Base-by-base conservation (phyloP, 2,797 vertebrate species). In the Enteromius viviparus region DNA sequence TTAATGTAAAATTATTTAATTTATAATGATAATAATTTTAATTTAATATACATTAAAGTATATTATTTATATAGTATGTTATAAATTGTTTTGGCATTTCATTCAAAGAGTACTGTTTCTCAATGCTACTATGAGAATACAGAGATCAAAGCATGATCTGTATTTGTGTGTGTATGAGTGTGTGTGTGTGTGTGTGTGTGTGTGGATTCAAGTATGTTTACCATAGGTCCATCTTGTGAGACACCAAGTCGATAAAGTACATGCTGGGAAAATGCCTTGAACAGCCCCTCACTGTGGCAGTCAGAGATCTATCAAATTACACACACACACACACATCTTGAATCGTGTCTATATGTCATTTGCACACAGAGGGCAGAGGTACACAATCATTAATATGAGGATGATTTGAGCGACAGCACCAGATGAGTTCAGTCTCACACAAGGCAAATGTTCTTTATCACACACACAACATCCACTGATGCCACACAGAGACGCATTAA, bases 241-340 rank as follows among this genome's bases (percentile, higher is more conserved):
- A 99, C 93, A 84, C 94, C 94, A 78, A 99, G 94, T 78, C 97
- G 95, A 91, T 98, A 94, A 0, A 99, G 93, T 23, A 98, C 93
- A 10, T 99, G 97, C 90, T 99, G 97, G 49, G 98, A 97, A 91
- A 99, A 99, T 0, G 97, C 97, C 91, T 94, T 90, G 89, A 99
- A 99, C 87, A 99, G 93, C 37, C 98, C 98, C 0, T 97, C 95
- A 29, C 94, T 91, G 0, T 92, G 93, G 88, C 98, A 99, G 91
- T 97, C 94, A 40, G 97, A 96, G 84, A 99, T 96, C 98, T 99
- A 90, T 82, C 93, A 95, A 37, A 84, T 81, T 81, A 88, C 82
- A 93, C 80, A 89, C 9, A 58, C 86, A 12, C 58, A 83, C 77
- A 85, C 51, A 62, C 15, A 64, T 26, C 80, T 74, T 55, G 26